Conservation (phyloP, 2,113 vertebrate genomes). For the Nibea coibor region DNA sequence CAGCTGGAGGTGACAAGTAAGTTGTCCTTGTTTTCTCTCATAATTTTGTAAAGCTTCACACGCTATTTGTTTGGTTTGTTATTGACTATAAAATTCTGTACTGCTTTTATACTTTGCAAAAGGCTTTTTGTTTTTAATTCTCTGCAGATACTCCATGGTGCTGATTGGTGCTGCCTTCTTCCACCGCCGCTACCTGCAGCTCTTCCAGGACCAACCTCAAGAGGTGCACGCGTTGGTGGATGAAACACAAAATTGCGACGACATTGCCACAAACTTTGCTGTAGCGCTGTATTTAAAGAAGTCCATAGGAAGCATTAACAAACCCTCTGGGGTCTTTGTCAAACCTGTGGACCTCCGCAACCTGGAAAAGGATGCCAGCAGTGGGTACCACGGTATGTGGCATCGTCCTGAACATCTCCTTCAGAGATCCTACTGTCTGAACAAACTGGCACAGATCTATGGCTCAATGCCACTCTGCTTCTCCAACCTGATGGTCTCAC, state of each 20-base stretch:
- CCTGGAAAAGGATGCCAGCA: constrained; percentile 91
- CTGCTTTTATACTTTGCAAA: no score
- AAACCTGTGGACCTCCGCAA: constrained; percentile 92
- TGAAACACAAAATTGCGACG: constrained; percentile 95
- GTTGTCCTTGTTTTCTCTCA: not conserved
- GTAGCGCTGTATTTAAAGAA: constrained; percentile 83
- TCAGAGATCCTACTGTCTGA: constrained; percentile 94
- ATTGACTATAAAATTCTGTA: not conserved
- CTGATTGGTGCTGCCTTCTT: constrained; percentile 96
- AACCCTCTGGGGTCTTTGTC: constrained; percentile 91
- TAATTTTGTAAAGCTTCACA: not conserved
- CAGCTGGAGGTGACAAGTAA: constrained; percentile 87
- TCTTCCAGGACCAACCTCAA: constrained; percentile 89
- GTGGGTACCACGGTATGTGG: constrained; percentile 95
- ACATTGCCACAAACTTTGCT: constrained; percentile 94
- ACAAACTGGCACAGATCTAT: constrained; percentile 90
- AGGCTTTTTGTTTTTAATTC: not conserved
- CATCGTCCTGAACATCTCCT: constrained; percentile 93
- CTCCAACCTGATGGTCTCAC: constrained; percentile 95
- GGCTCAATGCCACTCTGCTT: constrained; percentile 91
- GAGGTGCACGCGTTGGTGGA: constrained; percentile 89
- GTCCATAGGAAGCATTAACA: constrained; percentile 52
- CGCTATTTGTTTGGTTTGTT: not conserved
- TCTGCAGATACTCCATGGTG: constrained; percentile 91
- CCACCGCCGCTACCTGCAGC: constrained; percentile 87